Evolutionary conservation across 1,140 invertebrate species (phyloP), one percentile per base, ranked within the genome.

Genomic region (Leptinotarsa defecta): DNA sequence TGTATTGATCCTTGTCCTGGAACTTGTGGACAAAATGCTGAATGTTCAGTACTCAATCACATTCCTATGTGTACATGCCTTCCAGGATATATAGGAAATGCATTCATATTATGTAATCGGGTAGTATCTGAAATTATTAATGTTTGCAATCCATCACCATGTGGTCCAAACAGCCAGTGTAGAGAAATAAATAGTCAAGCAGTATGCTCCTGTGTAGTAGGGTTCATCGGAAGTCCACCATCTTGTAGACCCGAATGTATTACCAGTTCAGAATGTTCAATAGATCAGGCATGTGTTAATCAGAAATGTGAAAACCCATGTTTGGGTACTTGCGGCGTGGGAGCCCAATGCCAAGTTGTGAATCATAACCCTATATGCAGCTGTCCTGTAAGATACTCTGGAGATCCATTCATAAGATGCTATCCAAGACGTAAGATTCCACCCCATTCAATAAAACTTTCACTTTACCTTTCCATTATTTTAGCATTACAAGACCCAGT

Each of bases 161-260:
- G 91, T 81, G 91, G 91, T 19, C 89, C 90, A 43, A 91, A 90
- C 80, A 90, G 90, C 75, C 87, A 89, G 81, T 92, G 91, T 82
- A 86, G 86, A 79, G 84, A 85, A 20, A 76, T 85, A 1, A 88
- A 88, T 74, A 83, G 83, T 68, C 86, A 88, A 81, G 89, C 89
- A 19, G 76, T 86, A 68, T 93, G 91, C 79, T 86, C 87, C 48
- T 93, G 92, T 79, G 76, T 91, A 71, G 83, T 85, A 22, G 90
- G 89, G 69, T 93, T 92, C 84, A 86, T 89, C 61, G 91, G 91
- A 27, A 89, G 92, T 85, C 91, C 91, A 13, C 86, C 87, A 68
- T 89, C 88, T 34, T 96, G 95, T 84, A 87, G 93, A 77, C 94
- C 94, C 15, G 94, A 95, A 85, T 96, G 94, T 84, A 91, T 93